phyloP scores from a whole-genome alignment of 2,113 vertebrate genomes.

The Corythoichthys intestinalis region DNA sequence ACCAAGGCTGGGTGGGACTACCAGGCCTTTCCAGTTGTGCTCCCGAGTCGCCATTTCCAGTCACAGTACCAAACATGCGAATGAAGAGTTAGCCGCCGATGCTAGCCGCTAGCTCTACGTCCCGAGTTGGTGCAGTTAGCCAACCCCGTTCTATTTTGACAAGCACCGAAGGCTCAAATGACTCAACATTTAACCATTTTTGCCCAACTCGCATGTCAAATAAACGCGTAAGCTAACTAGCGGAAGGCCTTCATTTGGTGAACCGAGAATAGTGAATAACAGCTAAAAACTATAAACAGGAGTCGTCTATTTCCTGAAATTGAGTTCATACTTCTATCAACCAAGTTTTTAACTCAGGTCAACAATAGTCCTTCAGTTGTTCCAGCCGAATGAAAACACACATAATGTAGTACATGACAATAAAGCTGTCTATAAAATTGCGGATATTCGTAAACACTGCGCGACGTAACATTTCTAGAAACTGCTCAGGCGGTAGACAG shows the following conservation, averaged over 20 bases:
- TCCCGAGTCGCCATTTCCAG: conserved; percentile 27
- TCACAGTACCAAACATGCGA: conserved; percentile 28
- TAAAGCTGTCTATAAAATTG: background rate
- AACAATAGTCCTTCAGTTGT: background rate
- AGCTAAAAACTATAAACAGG: conserved; percentile 37
- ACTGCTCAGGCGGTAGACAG: conserved; percentile 46
- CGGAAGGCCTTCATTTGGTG: background rate
- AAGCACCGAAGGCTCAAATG: conserved; percentile 15
- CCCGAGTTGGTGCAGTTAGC: conserved; percentile 11
- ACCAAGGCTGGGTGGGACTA: background rate
- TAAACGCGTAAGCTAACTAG: background rate
- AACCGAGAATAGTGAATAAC: background rate
- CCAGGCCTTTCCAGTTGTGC: conserved; percentile 10
- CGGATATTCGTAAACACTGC: background rate
- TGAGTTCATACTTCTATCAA: conserved; percentile 37
- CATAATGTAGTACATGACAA: background rate
- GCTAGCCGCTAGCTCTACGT: conserved; percentile 45
- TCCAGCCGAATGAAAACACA: conserved; percentile 26
- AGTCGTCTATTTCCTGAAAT: conserved; percentile 67
- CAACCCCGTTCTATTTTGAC: conserved; percentile 31
- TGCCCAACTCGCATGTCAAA: background rate
- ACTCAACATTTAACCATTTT: conserved; percentile 28
- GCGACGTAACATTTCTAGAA: conserved; percentile 10
- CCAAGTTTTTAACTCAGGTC: conserved; percentile 26
- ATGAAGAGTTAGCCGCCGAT: conserved; percentile 24